Evolutionary conservation across 2,113 vertebrate species (phyloP), one percentile per base, ranked within the genome.

Genomic region (Actenoides hombroni): DNA sequence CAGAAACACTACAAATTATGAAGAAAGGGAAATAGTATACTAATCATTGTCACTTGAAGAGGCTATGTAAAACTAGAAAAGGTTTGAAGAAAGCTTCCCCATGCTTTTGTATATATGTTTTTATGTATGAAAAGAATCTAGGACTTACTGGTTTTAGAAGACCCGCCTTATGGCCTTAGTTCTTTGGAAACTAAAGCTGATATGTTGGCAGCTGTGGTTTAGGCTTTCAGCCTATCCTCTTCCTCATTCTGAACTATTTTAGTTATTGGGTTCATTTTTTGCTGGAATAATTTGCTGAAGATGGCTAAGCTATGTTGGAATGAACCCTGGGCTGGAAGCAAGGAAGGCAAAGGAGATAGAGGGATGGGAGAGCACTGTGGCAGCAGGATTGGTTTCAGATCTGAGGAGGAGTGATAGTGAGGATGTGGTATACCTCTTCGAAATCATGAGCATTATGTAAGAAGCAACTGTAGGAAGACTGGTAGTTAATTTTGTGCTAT

Each of bases 81-180:
- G 25, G 9, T 25, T 73, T 92, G 35, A 60, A 49, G 88, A 37
- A 68, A 90, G 25, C 42, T 75, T 87, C 11, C 14, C 25, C 16
- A 0, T 74, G 49, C 42, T 81, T 83, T 70, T 85, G 5, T 42
- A 20, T 54, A 1, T 46, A 8, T 1, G 1, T 33, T 61, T 68
- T 86, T 74, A 6, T 76, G 4, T 80, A 29, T 74, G 54, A 53
- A 74, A 40, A 65, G 35, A 44, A 80, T 21, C 6, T 21, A 48
- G 14, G 20, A 25, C 16, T 48, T 49, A 11, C 26, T 42, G 8
- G 3, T 67, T 31, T 74, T 77, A 49, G 48, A 68, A 60, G 24
- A 48, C 9, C n/a, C 74, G 53, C 42, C 14, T 49, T 46, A 16
- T 73, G 51, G 37, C 51, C 0, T 0, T 54, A 26, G 60, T 63